Conservation (phyloP, 2,888 invertebrate genomes). For the Trissoscelio sp. region DNA sequence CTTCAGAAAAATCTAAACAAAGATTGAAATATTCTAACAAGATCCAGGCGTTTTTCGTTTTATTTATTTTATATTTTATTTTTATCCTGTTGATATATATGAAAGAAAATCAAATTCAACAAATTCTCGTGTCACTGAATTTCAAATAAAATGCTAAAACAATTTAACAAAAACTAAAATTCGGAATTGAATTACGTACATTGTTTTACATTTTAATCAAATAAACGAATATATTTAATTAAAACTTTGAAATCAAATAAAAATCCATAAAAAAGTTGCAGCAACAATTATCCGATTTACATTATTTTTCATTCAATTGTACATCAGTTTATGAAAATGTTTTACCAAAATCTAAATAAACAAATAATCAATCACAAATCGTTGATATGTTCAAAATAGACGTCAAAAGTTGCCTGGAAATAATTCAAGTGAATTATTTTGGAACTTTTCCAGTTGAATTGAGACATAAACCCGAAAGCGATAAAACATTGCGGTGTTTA, state of each 20-base stretch:
- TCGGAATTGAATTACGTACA: too few species aligned
- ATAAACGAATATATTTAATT: too few species aligned
- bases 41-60: conserved; percentile 7
- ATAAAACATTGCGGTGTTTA: not conserved
- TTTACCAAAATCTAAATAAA: not conserved
- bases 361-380: not conserved
- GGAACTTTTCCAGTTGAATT: conserved; percentile 2
- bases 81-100: not conserved
- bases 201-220: too few species aligned
- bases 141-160: not conserved
- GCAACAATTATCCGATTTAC: too few species aligned
- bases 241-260: too few species aligned
- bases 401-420: not conserved
- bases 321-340: too few species aligned
- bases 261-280: too few species aligned
- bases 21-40: conserved; percentile 26
- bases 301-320: too few species aligned
- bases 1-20: conserved; percentile 35
- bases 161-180: too few species aligned
- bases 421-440: not conserved
- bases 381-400: not conserved
- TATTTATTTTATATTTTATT: too few species aligned
- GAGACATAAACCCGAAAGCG: not conserved
- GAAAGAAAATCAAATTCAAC: conserved; percentile 9
- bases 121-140: conserved; percentile 20